These are phyloP conservation scores for Drosophila vallismaia DNA, from an alignment of 2,888 invertebrate species.

Conservation along the genomic window DNA sequence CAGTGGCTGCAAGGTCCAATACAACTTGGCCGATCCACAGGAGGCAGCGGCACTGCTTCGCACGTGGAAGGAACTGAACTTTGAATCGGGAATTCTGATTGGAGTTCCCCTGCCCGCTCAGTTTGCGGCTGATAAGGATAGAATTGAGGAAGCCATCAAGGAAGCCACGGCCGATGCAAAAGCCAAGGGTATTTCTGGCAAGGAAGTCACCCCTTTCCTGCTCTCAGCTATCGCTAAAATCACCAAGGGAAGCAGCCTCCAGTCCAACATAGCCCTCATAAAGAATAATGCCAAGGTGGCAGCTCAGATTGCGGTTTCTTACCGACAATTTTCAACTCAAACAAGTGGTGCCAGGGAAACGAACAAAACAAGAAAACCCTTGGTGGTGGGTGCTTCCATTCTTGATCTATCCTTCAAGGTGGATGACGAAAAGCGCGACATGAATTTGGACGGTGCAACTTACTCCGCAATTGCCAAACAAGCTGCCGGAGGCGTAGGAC, in stretches of 20 bases:
- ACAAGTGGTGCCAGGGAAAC: not conserved
- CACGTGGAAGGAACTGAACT: slow-evolving; percentile 85
- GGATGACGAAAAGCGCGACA: slow-evolving; percentile 84
- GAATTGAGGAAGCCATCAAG: slow-evolving; percentile 89
- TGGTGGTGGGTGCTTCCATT: slow-evolving; percentile 92
- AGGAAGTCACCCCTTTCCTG: slow-evolving; percentile 96
- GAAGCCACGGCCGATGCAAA: slow-evolving; percentile 88
- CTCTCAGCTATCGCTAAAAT: slow-evolving; percentile 90
- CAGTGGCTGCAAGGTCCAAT: slow-evolving; percentile 90
- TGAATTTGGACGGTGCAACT: slow-evolving; percentile 92
- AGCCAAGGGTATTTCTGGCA: slow-evolving; percentile 88
- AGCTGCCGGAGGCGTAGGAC: slow-evolving; percentile 94
- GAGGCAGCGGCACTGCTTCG: slow-evolving; percentile 91
- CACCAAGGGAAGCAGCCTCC: slow-evolving; percentile 92
- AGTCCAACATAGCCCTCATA: slow-evolving; percentile 95
- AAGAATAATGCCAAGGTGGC: slow-evolving; percentile 96
- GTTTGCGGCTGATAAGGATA: slow-evolving; percentile 85
- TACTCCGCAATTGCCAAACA: slow-evolving; percentile 87
- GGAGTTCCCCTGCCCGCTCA: slow-evolving; percentile 95
- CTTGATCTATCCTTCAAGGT: slow-evolving; percentile 89
- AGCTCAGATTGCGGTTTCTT: slow-evolving; percentile 89
- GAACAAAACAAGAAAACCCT: slow-evolving; percentile 60
- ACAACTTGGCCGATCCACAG: slow-evolving; percentile 86
- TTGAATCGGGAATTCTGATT: slow-evolving; percentile 91
- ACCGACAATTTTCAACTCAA: not conserved